Evolutionary conservation across 35 echinoderm and acorn worm genomes (phyloP).

Genomic region (Nesometra sesokonis): DNA sequence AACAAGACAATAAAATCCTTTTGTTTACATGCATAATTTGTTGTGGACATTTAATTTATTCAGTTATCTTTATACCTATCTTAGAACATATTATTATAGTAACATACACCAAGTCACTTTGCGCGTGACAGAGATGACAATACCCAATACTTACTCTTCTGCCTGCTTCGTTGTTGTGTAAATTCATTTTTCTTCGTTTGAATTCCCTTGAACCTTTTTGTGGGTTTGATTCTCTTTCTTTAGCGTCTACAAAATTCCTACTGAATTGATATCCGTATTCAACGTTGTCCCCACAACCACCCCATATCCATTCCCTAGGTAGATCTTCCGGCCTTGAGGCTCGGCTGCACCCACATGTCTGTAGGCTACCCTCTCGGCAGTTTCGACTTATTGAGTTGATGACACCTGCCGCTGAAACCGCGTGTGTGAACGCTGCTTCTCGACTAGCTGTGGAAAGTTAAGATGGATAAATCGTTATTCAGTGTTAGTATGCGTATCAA

Average conservation of each 20-base stretch:
- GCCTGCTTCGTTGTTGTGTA: slow-evolving; percentile 95
- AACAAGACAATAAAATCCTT: too few relatives aligned
- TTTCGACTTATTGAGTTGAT: slow-evolving; percentile 70
- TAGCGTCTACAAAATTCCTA: slow-evolving; percentile 78
- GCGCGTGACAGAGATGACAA: too few relatives aligned
- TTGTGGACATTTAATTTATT: too few relatives aligned
- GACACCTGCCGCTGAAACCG: slow-evolving; percentile 88
- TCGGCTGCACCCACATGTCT: slow-evolving; percentile 69
- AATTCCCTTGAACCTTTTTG: slow-evolving; percentile 30
- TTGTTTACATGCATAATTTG: too few relatives aligned
- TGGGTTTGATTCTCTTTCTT: slow-evolving; percentile 67
- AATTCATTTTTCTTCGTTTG: slow-evolving; percentile 64
- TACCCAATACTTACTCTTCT: slow-evolving; percentile 83
- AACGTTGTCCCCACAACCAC: slow-evolving; percentile 94
- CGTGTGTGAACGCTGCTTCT: slow-evolving; percentile 91
- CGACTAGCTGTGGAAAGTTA: slow-evolving; percentile 55
- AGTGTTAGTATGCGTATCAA: too few relatives aligned
- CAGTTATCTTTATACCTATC: too few relatives aligned
- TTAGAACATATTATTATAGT: too few relatives aligned
- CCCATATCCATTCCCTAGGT: slow-evolving; percentile 81
- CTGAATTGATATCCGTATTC: slow-evolving; percentile 92
- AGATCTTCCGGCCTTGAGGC: slow-evolving; percentile 57
- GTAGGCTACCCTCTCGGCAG: slow-evolving; percentile 70
- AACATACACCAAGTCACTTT: too few relatives aligned
- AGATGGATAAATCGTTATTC: neutral